Percentiles rank a stretch among this genome's conserved stretches.
Conservation (phyloP, 1,140 invertebrate species). For the Hycleus cichorii region DNA sequence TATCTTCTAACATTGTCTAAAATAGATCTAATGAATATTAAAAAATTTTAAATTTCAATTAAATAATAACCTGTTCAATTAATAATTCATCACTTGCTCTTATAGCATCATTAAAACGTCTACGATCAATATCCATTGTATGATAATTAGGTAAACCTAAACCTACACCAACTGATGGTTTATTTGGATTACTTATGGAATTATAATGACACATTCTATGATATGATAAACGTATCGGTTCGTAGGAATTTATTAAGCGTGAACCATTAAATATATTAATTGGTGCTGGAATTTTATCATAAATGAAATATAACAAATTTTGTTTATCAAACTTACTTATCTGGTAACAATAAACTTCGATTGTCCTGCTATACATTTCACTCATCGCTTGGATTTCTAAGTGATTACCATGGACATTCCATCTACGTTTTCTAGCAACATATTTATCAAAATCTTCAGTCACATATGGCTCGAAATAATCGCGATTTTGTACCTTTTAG, state of each 20-base stretch:
- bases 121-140: slow-evolving; percentile 70
- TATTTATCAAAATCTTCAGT: slow-evolving; percentile 89
- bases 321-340: slow-evolving; percentile 50
- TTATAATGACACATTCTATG: slow-evolving; percentile 88
- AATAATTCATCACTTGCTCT: slow-evolving; percentile 77
- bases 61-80: slow-evolving; percentile 64
- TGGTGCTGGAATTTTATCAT: slow-evolving; percentile 54
- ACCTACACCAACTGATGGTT: slow-evolving; percentile 77
- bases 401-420: slow-evolving; percentile 86
- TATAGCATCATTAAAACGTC: slow-evolving; percentile 70
- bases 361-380: slow-evolving; percentile 87
- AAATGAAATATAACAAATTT: background rate
- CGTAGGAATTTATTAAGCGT: slow-evolving; percentile 56
- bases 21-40: slow-evolving; percentile 18
- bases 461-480: slow-evolving; percentile 89
- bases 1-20: slow-evolving; percentile 88
- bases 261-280: slow-evolving; percentile 85
- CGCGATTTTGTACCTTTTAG: slow-evolving; percentile 66
- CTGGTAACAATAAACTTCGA: slow-evolving; percentile 88
- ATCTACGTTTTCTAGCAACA: slow-evolving; percentile 68
- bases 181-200: slow-evolving; percentile 82
- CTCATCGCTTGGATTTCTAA: slow-evolving; percentile 91
- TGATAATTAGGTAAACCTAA: slow-evolving; percentile 78
- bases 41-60: background rate
- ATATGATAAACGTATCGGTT: slow-evolving; percentile 84